Conservation (phyloP, 1,140 invertebrate species). For the Zaprionus taronus region DNA sequence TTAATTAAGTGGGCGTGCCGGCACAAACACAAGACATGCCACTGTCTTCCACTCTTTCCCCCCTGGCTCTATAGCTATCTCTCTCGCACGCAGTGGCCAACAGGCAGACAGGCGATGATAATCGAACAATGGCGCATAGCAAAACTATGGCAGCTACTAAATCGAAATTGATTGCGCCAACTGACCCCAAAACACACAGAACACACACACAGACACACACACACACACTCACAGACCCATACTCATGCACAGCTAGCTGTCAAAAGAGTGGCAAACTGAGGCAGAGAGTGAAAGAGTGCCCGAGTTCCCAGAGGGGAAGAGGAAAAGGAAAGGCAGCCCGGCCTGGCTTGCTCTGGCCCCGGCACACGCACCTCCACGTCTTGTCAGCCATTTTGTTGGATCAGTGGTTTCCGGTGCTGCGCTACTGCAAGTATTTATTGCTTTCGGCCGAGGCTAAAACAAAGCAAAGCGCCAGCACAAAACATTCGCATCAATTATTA, state of each 20-base stretch:
- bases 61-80: background rate
- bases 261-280: conserved; percentile 5
- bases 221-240: conserved; percentile 2
- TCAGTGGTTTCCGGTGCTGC: conserved; percentile 38
- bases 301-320: background rate
- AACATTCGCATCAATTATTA: conserved; percentile 56
- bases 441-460: conserved; percentile 40
- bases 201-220: conserved; percentile 19
- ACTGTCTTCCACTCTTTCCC: background rate
- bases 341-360: too few species aligned
- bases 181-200: conserved; percentile 37
- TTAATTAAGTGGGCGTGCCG: conserved; percentile 75
- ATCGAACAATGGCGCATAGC: conserved; percentile 63
- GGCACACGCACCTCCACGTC: conserved; percentile 40
- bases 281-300: background rate
- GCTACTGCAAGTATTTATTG: conserved; percentile 45
- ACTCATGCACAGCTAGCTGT: conserved; percentile 9
- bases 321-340: too few species aligned
- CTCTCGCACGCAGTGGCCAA: background rate
- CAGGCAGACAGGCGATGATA: conserved; percentile 55
- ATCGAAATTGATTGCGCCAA: conserved; percentile 76
- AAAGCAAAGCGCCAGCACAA: conserved; percentile 47
- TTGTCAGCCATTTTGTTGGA: conserved; percentile 55
- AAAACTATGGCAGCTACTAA: conserved; percentile 62
- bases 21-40: conserved; percentile 14